phyloP scores from a whole-genome alignment of 2,888 invertebrate genomes.

The Acrobasis suavella region DNA sequence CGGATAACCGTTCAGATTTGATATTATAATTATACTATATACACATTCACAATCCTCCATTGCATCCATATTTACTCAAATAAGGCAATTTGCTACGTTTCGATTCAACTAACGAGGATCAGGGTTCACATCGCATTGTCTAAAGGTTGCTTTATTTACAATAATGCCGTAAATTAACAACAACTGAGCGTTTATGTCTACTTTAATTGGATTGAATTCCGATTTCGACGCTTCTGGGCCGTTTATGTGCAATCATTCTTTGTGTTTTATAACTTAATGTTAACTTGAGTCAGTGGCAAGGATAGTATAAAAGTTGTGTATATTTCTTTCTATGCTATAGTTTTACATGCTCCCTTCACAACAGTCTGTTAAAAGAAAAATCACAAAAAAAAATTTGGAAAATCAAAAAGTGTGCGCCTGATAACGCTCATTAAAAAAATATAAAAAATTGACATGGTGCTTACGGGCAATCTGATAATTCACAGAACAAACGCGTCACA shows the following conservation, averaged over 20 bases:
- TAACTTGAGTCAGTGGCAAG: not conserved
- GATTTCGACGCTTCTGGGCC: constrained; percentile 24
- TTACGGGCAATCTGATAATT: too few relatives aligned
- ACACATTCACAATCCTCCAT: not conserved
- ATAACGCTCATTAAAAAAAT: too few relatives aligned
- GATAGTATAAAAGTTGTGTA: too few relatives aligned
- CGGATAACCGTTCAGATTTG: not conserved
- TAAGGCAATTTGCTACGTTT: constrained; percentile 16
- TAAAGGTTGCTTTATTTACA: constrained; percentile 41
- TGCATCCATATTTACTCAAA: constrained; percentile 8
- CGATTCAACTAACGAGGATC: constrained; percentile 8
- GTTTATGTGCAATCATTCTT: constrained; percentile 24
- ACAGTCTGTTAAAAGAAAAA: too few relatives aligned
- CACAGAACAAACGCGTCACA: too few relatives aligned
- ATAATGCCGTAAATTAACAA: constrained; percentile 24
- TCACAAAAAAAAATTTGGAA: too few relatives aligned
- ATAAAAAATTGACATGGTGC: too few relatives aligned
- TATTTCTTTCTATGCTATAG: too few relatives aligned
- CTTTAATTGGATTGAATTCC: constrained; percentile 45
- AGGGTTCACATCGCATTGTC: constrained; percentile 32
- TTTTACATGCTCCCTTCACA: too few relatives aligned
- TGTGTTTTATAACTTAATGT: constrained; percentile 18
- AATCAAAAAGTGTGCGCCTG: too few relatives aligned
- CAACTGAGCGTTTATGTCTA: constrained; percentile 34
- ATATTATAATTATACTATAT: constrained; percentile 1